These are phyloP conservation scores for Eugnorisma glareosa DNA, from an alignment of 2,888 invertebrate genomes.

Conservation along the genomic window DNA sequence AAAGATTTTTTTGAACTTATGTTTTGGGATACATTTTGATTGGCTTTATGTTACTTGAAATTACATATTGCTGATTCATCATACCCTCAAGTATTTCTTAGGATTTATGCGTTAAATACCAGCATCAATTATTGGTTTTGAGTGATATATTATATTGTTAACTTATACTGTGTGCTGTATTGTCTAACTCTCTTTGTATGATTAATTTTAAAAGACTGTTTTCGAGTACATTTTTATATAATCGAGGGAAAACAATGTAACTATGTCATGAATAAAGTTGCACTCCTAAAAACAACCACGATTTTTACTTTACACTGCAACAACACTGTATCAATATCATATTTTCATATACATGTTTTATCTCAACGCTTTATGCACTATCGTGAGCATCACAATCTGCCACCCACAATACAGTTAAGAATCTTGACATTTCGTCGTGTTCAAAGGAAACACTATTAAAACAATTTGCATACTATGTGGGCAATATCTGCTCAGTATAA, in stretches of 20 bases:
- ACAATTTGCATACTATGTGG: constrained; percentile 60
- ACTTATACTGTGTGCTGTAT: background rate
- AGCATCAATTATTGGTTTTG: background rate
- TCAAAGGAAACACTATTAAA: constrained; percentile 53
- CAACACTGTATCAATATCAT: constrained; percentile 22
- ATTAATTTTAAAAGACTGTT: background rate
- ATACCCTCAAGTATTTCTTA: background rate
- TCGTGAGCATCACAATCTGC: constrained; percentile 50
- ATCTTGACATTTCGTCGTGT: constrained; percentile 66
- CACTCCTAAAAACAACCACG: background rate
- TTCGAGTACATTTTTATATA: background rate
- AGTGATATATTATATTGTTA: background rate
- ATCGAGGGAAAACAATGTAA: background rate
- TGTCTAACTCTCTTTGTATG: background rate
- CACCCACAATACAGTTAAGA: constrained; percentile 61
- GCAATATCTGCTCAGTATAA: constrained; percentile 37
- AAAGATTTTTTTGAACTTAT: background rate
- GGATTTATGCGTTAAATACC: background rate
- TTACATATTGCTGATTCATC: background rate
- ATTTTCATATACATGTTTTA: constrained; percentile 51
- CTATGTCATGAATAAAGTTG: constrained; percentile 1
- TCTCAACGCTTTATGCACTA: constrained; percentile 37
- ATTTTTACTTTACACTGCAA: constrained; percentile 12
- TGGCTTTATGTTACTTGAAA: background rate
- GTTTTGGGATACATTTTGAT: background rate